Conservation (phyloP, 2,797 vertebrate genomes). For the Neomorphus geoffroyi region DNA sequence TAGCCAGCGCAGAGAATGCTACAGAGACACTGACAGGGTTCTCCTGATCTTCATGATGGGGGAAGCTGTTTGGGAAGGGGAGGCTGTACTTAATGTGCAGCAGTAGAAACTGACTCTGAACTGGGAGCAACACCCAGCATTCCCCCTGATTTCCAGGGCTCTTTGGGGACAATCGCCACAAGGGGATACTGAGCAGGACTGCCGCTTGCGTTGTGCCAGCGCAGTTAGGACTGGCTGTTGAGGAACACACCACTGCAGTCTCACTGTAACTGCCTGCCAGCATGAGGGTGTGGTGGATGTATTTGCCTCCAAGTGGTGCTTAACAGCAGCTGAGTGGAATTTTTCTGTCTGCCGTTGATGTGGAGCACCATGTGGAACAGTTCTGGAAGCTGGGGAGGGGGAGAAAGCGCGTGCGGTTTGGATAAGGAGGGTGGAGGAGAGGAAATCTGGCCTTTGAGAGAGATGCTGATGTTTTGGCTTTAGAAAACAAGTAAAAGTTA, state of each 20-base stretch:
- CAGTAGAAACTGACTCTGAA: not conserved
- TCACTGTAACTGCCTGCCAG: not conserved
- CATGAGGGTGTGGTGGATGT: not conserved
- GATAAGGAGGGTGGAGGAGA: not conserved
- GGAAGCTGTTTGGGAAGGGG: not conserved
- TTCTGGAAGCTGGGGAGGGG: not conserved
- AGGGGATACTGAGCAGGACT: not conserved
- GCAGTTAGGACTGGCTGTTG: not conserved
- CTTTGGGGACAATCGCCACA: not conserved
- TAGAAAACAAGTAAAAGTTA: not conserved
- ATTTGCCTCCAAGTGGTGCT: not conserved
- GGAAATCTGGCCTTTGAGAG: not conserved
- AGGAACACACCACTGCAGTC: not conserved
- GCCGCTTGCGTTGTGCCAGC: not conserved
- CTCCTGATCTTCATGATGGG: not conserved
- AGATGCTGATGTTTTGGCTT: not conserved
- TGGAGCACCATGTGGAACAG: not conserved
- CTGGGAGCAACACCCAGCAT: not conserved
- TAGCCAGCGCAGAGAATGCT: not conserved
- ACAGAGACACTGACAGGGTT: not conserved
- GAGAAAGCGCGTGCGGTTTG: not conserved
- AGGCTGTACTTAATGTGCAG: not conserved
- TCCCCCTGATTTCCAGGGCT: not conserved
- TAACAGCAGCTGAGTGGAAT: not conserved
- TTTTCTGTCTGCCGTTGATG: not conserved